Conservation (phyloP, 2,113 vertebrate species). For the Python bivittatus region DNA sequence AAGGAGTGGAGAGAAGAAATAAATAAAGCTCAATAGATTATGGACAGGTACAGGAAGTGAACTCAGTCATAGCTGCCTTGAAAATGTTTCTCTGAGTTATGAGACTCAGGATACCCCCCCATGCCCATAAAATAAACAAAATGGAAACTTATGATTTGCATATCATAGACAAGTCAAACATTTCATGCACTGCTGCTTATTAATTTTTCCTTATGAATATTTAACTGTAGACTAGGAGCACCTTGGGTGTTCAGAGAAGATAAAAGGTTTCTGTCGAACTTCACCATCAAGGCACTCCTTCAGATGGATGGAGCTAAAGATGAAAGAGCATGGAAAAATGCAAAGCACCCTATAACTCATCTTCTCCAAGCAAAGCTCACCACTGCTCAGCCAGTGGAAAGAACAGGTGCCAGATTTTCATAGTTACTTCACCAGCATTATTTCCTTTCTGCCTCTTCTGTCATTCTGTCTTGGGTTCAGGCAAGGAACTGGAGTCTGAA, state of each 20-base stretch:
- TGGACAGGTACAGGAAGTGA: not conserved
- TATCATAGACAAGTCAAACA: slow-evolving; percentile 11
- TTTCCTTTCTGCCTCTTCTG: too few relatives aligned
- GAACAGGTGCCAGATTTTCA: not conserved
- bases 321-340: not conserved
- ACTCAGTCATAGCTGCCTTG: not conserved
- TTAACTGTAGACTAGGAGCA: slow-evolving; percentile 1
- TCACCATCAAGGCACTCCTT: not conserved
- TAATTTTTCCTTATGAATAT: slow-evolving; percentile 22
- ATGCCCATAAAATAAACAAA: not conserved
- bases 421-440: not conserved
- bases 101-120: not conserved
- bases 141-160: not conserved
- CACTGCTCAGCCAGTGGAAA: not conserved
- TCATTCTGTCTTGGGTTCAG: too few relatives aligned
- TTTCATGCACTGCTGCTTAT: not conserved
- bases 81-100: not conserved
- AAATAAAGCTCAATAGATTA: not conserved
- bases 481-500: too few relatives aligned
- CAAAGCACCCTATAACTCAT: not conserved
- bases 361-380: not conserved
- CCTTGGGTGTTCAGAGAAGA: slow-evolving; percentile 17
- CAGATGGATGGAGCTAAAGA: not conserved
- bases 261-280: not conserved
- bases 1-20: not conserved